Conservation (phyloP, 2,888 invertebrate genomes). For the Papilio demoleus region DNA sequence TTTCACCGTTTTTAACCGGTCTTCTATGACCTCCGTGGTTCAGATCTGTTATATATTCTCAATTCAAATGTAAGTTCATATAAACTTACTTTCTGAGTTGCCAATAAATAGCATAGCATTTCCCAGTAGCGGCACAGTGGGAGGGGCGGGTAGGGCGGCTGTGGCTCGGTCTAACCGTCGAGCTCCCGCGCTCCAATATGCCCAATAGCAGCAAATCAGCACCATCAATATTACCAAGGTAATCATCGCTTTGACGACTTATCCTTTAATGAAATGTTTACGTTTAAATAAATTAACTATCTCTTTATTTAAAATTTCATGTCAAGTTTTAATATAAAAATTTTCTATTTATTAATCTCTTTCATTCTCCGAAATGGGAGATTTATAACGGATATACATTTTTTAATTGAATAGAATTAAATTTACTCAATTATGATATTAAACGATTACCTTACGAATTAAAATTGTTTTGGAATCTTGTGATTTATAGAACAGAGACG, state of each 20-base stretch:
- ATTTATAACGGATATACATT: not conserved
- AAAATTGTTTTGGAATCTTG: not conserved
- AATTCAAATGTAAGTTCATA: too few species aligned
- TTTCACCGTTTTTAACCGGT: too few species aligned
- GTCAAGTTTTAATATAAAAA: not conserved
- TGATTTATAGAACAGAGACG: not conserved
- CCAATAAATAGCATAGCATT: conserved; percentile 68
- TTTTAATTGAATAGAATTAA: too few species aligned
- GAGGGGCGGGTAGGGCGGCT: conserved; percentile 56
- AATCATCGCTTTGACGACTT: conserved; percentile 53
- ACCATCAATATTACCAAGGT: conserved; percentile 53
- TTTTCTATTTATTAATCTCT: not conserved
- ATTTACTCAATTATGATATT: not conserved
- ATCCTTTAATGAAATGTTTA: not conserved
- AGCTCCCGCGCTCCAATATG: conserved; percentile 53
- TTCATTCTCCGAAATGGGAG: not conserved
- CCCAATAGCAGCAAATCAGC: conserved; percentile 53
- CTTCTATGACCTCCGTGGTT: too few species aligned
- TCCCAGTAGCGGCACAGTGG: conserved; percentile 64
- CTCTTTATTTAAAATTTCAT: not conserved
- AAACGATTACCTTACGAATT: not conserved
- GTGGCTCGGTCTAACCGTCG: conserved; percentile 60
- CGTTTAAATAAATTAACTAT: not conserved
- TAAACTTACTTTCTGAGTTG: conserved; percentile 64
- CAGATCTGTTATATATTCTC: too few species aligned